Conservation (phyloP, 2,113 vertebrate genomes). For the Casuarius casuarius region DNA sequence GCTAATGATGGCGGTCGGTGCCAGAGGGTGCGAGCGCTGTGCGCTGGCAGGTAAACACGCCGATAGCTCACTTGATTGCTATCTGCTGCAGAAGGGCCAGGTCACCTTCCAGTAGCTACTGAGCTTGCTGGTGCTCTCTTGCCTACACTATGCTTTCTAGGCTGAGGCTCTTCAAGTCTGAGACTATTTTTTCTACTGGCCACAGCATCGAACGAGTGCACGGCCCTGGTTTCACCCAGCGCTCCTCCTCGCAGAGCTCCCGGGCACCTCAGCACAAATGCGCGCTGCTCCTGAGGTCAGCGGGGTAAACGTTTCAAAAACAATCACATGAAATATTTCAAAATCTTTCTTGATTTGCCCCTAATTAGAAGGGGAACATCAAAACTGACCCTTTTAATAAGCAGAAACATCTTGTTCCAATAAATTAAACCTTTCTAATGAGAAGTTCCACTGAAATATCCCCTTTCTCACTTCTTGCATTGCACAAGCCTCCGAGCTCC, state of each 20-base stretch:
- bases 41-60: neutral
- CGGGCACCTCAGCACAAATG: neutral
- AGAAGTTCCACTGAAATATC: neutral
- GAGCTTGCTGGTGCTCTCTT: neutral
- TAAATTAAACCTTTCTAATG: neutral
- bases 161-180: neutral
- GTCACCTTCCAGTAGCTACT: conserved; percentile 2
- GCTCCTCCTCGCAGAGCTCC: neutral
- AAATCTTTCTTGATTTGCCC: neutral
- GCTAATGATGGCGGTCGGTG: neutral
- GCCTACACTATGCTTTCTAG: neutral
- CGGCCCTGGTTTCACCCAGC: neutral
- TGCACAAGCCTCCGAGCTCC: neutral
- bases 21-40: neutral
- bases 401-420: neutral
- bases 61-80: neutral
- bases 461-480: neutral
- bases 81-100: neutral
- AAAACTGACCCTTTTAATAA: neutral
- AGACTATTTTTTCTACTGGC: neutral
- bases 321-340: neutral
- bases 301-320: neutral
- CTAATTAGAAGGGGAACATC: neutral
- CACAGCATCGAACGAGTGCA: neutral
- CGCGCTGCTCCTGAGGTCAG: accelerated